These are phyloP conservation scores for Tor tambroides DNA, from an alignment of 2,113 vertebrate species.

Conservation along the genomic window DNA sequence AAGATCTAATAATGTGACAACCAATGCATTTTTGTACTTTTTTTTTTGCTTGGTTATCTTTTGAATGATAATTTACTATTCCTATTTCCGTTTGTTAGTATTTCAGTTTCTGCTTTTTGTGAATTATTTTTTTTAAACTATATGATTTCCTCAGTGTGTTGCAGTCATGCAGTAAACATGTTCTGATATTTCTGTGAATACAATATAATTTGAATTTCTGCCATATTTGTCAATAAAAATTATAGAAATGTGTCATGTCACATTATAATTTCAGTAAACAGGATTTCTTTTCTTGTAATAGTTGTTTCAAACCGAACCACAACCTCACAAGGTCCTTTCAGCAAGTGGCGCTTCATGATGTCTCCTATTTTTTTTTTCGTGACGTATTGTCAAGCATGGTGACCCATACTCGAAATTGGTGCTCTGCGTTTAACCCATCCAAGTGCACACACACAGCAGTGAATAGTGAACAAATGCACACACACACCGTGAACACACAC, in stretches of 20 bases:
- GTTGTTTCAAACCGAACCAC: too few relatives aligned
- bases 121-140: background rate
- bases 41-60: background rate
- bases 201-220: background rate
- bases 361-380: too few relatives aligned
- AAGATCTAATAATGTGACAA: background rate
- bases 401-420: too few relatives aligned
- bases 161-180: background rate
- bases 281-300: too few relatives aligned
- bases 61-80: background rate
- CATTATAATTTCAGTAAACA: background rate
- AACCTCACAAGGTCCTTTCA: too few relatives aligned
- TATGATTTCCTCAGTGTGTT: background rate
- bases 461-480: too few relatives aligned
- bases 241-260: background rate
- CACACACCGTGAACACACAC: too few relatives aligned
- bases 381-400: too few relatives aligned
- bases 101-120: background rate
- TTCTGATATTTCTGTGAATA: background rate
- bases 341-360: too few relatives aligned
- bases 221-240: conserved; percentile 29
- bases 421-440: too few relatives aligned
- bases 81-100: background rate
- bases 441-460: too few relatives aligned
- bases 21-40: background rate